phyloP scores from a whole-genome alignment of 2,888 invertebrate species.

The Eulithis prunata region DNA sequence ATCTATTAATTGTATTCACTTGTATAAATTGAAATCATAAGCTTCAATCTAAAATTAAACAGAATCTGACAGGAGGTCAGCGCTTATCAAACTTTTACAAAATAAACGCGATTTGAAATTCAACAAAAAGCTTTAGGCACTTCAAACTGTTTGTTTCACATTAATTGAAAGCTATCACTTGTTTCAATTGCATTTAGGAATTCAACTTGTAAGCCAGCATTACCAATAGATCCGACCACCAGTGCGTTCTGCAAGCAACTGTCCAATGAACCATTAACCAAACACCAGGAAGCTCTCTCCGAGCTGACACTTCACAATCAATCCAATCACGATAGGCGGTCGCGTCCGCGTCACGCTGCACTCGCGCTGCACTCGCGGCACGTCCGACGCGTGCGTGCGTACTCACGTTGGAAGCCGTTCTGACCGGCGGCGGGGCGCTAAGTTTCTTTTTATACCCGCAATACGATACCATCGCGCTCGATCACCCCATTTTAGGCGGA shows the following conservation, averaged over 20 bases:
- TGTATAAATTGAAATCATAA: slow-evolving; percentile 6
- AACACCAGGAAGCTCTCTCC: slow-evolving; percentile 57
- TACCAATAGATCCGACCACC: slow-evolving; percentile 42
- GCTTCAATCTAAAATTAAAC: not conserved
- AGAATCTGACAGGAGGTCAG: not conserved
- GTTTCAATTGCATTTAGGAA: slow-evolving; percentile 27
- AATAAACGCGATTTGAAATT: slow-evolving; percentile 15
- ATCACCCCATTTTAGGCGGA: slow-evolving; percentile 84
- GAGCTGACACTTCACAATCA: slow-evolving; percentile 69
- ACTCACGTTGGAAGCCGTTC: slow-evolving; percentile 99
- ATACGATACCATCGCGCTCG: slow-evolving; percentile 87
- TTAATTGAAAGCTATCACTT: slow-evolving; percentile 21
- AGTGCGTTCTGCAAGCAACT: slow-evolving; percentile 45
- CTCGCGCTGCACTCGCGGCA: slow-evolving; percentile 68
- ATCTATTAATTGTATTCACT: slow-evolving; percentile 21
- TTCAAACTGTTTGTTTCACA: slow-evolving; percentile 17
- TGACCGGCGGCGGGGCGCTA: slow-evolving; percentile 91
- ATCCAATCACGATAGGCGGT: slow-evolving; percentile 71
- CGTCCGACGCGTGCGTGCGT: slow-evolving; percentile 72
- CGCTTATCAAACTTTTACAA: slow-evolving; percentile 9
- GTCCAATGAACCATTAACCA: slow-evolving; percentile 59
- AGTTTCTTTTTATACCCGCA: slow-evolving; percentile 92
- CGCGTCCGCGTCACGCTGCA: slow-evolving; percentile 44
- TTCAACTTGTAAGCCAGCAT: slow-evolving; percentile 23
- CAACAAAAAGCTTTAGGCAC: not conserved